These are phyloP conservation scores for Petrocephalus microphthalmus DNA, from an alignment of 2,113 vertebrate genomes.

Conservation along the genomic window DNA sequence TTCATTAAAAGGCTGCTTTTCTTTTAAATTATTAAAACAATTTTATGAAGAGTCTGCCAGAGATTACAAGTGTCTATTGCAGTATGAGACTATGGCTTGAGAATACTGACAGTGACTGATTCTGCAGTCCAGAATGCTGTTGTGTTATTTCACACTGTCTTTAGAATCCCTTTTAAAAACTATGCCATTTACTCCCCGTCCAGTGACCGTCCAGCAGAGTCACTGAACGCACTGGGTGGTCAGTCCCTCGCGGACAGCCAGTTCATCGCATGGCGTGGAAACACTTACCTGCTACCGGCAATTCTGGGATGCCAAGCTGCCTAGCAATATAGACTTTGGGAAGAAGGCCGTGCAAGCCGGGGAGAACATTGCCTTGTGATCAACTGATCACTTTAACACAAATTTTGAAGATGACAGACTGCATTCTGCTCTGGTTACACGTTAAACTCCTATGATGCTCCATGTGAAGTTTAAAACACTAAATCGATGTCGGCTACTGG, in stretches of 20 bases:
- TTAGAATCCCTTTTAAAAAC: neutral
- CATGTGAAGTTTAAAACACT: neutral
- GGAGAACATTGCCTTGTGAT: neutral
- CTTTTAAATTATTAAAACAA: neutral
- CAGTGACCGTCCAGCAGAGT: neutral
- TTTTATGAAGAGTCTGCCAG: neutral
- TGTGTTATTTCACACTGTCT: neutral
- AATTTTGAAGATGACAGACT: neutral
- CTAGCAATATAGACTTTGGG: neutral
- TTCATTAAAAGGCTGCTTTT: neutral
- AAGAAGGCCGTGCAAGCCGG: neutral
- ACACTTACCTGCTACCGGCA: neutral
- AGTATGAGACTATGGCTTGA: neutral
- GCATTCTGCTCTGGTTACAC: neutral
- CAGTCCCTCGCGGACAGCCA: neutral
- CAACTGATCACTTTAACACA: neutral
- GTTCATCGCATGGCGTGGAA: neutral
- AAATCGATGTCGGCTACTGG: neutral
- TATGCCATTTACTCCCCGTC: neutral
- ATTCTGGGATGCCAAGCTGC: neutral
- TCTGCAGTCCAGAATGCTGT: neutral
- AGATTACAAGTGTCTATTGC: conserved; percentile 4
- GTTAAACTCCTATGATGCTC: neutral
- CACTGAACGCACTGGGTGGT: neutral
- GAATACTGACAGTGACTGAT: neutral